Evolutionary conservation across 2,113 vertebrate species (phyloP).

Genomic region (Calyptommatus sinebrachiatus): DNA sequence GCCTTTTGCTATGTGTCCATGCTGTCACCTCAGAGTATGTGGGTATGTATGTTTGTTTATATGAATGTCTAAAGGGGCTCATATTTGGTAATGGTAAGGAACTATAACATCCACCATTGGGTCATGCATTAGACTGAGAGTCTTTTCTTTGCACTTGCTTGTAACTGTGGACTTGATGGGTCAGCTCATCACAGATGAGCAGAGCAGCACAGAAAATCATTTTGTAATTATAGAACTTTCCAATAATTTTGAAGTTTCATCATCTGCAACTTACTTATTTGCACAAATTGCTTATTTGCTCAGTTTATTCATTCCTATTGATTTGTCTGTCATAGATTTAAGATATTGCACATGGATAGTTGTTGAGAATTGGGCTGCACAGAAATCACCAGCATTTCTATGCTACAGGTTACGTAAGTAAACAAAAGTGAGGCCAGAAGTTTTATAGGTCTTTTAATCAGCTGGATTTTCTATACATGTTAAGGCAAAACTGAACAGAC

Average conservation of each 20-base stretch:
- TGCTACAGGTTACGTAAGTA: background rate
- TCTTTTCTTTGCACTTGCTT: background rate
- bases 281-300: background rate
- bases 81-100: background rate
- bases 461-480: background rate
- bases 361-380: background rate
- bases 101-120: background rate
- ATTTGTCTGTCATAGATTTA: background rate
- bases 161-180: background rate
- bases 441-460: background rate
- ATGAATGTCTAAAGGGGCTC: too few species aligned
- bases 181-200: background rate
- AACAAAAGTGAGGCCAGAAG: background rate
- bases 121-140: background rate
- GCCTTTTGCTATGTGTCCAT: too few species aligned
- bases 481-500: background rate
- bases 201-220: background rate
- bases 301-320: slow-evolving; percentile 1
- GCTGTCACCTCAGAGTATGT: too few species aligned
- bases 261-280: background rate
- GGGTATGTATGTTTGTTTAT: too few species aligned
- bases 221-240: background rate
- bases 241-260: background rate
- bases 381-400: background rate
- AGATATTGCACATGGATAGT: background rate